Evolutionary conservation across 2,888 invertebrate genomes (phyloP).

Genomic region (Patella caerulea): DNA sequence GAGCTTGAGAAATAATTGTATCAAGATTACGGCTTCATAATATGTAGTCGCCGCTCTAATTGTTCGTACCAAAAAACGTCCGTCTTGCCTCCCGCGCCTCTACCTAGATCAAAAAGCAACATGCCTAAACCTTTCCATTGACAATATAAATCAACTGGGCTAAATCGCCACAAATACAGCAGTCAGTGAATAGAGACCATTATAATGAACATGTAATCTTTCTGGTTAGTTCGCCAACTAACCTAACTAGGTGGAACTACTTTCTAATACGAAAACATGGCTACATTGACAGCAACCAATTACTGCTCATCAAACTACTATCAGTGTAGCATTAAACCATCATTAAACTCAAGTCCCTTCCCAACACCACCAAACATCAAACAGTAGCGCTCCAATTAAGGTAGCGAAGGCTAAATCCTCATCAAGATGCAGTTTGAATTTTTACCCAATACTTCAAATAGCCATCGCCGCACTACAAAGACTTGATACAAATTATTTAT

Average conservation of each 20-base stretch:
- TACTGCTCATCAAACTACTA: slow-evolving; percentile 10
- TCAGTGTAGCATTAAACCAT: slow-evolving; percentile 4
- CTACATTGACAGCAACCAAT: slow-evolving; percentile 10
- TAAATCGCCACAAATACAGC: too few species aligned
- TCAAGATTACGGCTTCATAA: too few species aligned
- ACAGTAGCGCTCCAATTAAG: slow-evolving; percentile 1
- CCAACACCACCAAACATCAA: not conserved
- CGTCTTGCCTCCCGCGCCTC: too few species aligned
- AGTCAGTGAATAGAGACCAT: not conserved
- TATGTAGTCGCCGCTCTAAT: too few species aligned
- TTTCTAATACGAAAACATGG: not conserved
- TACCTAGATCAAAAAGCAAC: too few species aligned
- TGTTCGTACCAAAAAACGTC: too few species aligned
- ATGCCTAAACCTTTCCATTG: too few species aligned
- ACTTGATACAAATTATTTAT: not conserved
- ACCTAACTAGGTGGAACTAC: slow-evolving; percentile 4
- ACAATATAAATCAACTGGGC: too few species aligned
- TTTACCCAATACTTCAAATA: too few species aligned
- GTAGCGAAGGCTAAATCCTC: not conserved
- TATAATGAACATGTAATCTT: slow-evolving; percentile 5
- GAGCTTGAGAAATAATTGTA: too few species aligned
- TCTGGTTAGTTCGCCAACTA: not conserved
- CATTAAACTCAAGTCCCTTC: slow-evolving; percentile 7
- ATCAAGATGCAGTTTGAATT: too few species aligned
- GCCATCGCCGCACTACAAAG: too few species aligned